Base-by-base conservation (phyloP, 2,888 invertebrate species). In the Catotricha subobsoleta region DNA sequence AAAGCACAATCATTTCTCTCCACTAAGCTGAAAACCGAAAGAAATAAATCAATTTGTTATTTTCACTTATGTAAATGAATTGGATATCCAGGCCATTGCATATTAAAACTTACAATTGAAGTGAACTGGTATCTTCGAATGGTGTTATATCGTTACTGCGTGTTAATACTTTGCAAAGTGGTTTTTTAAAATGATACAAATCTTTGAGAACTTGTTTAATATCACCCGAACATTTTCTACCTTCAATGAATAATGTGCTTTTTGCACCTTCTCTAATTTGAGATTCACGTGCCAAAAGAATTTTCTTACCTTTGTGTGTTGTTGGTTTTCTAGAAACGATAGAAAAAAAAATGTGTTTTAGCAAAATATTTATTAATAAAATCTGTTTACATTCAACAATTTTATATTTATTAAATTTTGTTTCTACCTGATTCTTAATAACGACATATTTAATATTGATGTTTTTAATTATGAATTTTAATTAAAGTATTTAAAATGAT, bases 221-320 rank as follows among this genome's bases (percentile, higher is more conserved):
- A 31, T 68, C 67, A 35, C 80, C 77, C 44, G 81, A 74, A 51
- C 80, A 72, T 55, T 83, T 86, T 2, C 80, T 73, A 16, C 92
- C 95, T 59, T 81, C 80, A 21, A 94, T 67, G 54, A 91, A 84
- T 46, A 95, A 59, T 35, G 82, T 74, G 52, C 72, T 76, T 55
- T 95, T 94, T 0, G 79, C 70, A 50, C 84, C 81, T 68, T 97
- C 97, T 44, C 84, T 69, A 1, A 92, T 62, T 59, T 94, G 87
- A 0, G 95, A 84, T 53, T 84, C 91, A 48, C 77, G 73, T 10
- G 78, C 74, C 40, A 80, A 65, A 39, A 97, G 62, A 13, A 80
- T 74, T 52, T 83, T 79, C 60, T 92, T 94, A 16, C 88, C 91
- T 58, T 75, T 80, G 36, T 81, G 80, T 37, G 88, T 90, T 51